Evolutionary conservation across 2,888 invertebrate genomes (phyloP).

Genomic region (Dynastes maya): DNA sequence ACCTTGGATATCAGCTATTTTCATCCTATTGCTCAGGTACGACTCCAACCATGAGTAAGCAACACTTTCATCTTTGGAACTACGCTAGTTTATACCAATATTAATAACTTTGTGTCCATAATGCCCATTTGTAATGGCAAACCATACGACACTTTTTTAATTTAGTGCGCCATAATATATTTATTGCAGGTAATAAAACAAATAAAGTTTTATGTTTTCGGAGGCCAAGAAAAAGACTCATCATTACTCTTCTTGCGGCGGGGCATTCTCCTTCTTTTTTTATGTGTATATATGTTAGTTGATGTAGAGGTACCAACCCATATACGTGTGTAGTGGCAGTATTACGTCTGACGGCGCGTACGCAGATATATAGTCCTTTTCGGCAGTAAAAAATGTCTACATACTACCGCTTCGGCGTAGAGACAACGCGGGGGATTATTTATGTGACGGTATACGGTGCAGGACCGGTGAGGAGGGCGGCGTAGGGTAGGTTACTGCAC

Average conservation of each 20-base stretch:
- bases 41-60: too few relatives aligned
- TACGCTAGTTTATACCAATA: background rate
- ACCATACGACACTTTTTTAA: slow-evolving; percentile 33
- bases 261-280: slow-evolving; percentile 26
- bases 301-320: slow-evolving; percentile 23
- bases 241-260: slow-evolving; percentile 39
- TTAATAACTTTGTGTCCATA: background rate
- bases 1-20: too few relatives aligned
- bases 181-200: slow-evolving; percentile 39
- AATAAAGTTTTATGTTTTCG: slow-evolving; percentile 35
- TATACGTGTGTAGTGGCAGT: slow-evolving; percentile 41
- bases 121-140: background rate
- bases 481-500: slow-evolving; percentile 28
- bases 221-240: slow-evolving; percentile 12
- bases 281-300: slow-evolving; percentile 23
- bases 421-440: slow-evolving; percentile 58
- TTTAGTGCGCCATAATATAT: slow-evolving; percentile 33
- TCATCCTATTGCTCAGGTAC: too few relatives aligned
- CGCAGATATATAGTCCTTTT: slow-evolving; percentile 45
- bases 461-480: background rate
- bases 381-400: slow-evolving; percentile 57
- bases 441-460: slow-evolving; percentile 56
- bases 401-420: slow-evolving; percentile 51
- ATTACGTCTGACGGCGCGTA: slow-evolving; percentile 37
- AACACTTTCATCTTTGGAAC: too few relatives aligned